phyloP scores from a whole-genome alignment of 2,797 vertebrate species.

The Lutjanus campechanus region DNA sequence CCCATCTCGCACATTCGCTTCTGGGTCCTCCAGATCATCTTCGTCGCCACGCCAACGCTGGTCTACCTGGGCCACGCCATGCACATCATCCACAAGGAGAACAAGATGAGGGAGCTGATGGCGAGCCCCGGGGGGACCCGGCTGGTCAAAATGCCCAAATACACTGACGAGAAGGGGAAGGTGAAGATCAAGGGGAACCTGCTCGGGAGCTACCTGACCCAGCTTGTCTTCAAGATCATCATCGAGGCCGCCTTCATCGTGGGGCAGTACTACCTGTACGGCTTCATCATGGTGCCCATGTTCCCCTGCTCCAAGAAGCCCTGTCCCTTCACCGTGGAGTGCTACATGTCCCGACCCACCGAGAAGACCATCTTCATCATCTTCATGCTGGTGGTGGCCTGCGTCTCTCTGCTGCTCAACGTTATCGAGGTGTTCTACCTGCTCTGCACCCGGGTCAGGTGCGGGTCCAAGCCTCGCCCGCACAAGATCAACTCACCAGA shows the following conservation, averaged over 20 bases:
- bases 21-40: slow-evolving; percentile 98
- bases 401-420: slow-evolving; percentile 76
- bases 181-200: slow-evolving; percentile 92
- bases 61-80: slow-evolving; percentile 86
- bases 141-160: slow-evolving; percentile 85
- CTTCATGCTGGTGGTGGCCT: slow-evolving; percentile 80
- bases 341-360: slow-evolving; percentile 78
- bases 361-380: slow-evolving; percentile 81
- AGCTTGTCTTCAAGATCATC: slow-evolving; percentile 91
- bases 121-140: slow-evolving; percentile 60
- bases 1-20: slow-evolving; percentile 98
- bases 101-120: slow-evolving; percentile 88
- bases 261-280: slow-evolving; percentile 96
- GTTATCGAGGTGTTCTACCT: slow-evolving; percentile 76
- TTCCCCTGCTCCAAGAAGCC: slow-evolving; percentile 91
- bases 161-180: slow-evolving; percentile 87
- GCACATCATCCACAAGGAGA: slow-evolving; percentile 90
- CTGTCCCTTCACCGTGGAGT: slow-evolving; percentile 89
- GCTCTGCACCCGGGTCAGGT: slow-evolving; percentile 49
- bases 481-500: slow-evolving; percentile 40
- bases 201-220: slow-evolving; percentile 92
- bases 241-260: slow-evolving; percentile 93
- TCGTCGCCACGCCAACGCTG: slow-evolving; percentile 87
- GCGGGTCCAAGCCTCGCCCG: slow-evolving; percentile 24
- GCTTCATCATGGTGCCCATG: slow-evolving; percentile 92